Conservation (phyloP, 2,113 vertebrate species). For the Perca flavescens region DNA sequence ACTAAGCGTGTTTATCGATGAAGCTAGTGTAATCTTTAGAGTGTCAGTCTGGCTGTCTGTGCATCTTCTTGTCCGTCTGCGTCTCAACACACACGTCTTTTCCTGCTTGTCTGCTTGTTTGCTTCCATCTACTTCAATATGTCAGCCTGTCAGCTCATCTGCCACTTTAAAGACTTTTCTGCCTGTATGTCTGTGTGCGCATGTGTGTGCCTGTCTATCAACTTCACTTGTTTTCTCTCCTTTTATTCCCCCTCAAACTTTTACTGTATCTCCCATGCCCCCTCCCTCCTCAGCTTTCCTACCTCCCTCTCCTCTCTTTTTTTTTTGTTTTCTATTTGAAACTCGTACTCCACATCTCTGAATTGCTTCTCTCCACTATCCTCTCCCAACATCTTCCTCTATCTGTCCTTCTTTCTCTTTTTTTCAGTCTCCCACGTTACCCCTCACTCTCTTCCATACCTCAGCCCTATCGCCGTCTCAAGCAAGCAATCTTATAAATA, state of each 20-base stretch:
- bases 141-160: constrained; percentile 47
- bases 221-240: constrained; percentile 8
- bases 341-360: not conserved
- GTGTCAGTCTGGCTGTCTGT: constrained; percentile 28
- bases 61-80: constrained; percentile 48
- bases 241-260: constrained; percentile 16
- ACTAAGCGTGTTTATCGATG: constrained; percentile 6
- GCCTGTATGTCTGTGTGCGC: constrained; percentile 18
- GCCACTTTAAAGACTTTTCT: constrained; percentile 44
- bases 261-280: not conserved
- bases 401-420: not conserved
- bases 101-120: constrained; percentile 47
- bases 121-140: constrained; percentile 30
- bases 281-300: not conserved
- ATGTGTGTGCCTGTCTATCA: constrained; percentile 41
- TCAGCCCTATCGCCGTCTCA: not conserved
- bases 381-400: not conserved
- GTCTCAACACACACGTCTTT: constrained; percentile 14
- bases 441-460: not conserved
- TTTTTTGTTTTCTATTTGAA: constrained; percentile 13
- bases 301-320: not conserved
- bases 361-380: constrained; percentile 24
- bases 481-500: constrained; percentile 58
- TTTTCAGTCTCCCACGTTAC: not conserved
- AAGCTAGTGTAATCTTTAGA: constrained; percentile 10